A percentile compares a stretch with the other conserved stretches of the same genome.
Evolutionary conservation across 2,113 vertebrate genomes (phyloP).

Genomic region (Arvicanthis niloticus): DNA sequence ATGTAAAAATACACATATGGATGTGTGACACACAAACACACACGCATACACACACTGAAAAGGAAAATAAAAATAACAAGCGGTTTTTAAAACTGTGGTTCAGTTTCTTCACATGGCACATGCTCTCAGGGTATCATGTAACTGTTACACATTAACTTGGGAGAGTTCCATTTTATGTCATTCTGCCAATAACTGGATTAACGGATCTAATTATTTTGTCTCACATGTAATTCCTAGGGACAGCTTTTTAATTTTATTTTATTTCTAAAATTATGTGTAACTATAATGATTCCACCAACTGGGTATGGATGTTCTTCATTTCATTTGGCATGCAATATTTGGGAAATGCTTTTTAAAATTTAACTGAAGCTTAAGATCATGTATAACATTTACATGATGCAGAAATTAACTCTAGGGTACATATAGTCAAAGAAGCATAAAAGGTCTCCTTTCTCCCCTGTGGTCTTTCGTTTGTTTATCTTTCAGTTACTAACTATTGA

Average conservation of each 20-base stretch:
- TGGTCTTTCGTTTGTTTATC: neutral
- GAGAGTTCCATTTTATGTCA: neutral
- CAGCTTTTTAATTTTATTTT: conserved; percentile 57
- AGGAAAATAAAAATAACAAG: neutral
- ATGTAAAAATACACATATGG: neutral
- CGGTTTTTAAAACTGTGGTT: neutral
- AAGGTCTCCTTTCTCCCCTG: neutral
- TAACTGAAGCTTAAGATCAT: conserved; percentile 31
- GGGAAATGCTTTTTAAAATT: conserved; percentile 29
- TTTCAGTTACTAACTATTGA: neutral
- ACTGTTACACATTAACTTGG: conserved; percentile 15
- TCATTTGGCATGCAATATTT: conserved; percentile 31
- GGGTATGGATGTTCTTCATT: neutral
- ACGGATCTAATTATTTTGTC: conserved; percentile 15
- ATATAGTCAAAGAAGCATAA: conserved; percentile 18
- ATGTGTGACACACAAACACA: neutral
- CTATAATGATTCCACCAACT: neutral
- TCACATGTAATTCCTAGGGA: conserved; percentile 18
- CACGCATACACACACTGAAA: neutral
- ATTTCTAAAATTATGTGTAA: conserved; percentile 50
- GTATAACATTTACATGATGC: neutral
- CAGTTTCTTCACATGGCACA: neutral
- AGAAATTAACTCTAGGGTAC: conserved; percentile 12
- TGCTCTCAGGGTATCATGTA: conserved; percentile 4
- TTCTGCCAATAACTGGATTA: conserved; percentile 17